phyloP scores from a whole-genome alignment of 2,888 invertebrate species.

The Cosmia trapezina region DNA sequence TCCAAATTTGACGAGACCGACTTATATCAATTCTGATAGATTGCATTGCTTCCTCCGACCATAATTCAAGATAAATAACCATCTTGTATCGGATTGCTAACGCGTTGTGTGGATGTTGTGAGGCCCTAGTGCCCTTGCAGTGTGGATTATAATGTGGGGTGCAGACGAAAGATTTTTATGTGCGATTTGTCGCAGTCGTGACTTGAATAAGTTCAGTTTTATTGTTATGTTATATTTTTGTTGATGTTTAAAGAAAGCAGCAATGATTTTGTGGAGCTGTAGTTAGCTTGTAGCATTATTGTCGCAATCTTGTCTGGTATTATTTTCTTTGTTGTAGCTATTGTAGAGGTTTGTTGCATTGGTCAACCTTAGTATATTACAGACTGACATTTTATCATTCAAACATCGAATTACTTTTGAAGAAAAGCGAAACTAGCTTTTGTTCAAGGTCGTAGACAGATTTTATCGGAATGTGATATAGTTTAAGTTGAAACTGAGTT shows the following conservation, averaged over 20 bases:
- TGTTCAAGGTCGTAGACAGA: no score
- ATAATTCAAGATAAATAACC: slow-evolving; percentile 70
- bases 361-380: no score
- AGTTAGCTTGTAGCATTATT: background rate
- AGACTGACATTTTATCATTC: no score
- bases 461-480: no score
- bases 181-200: slow-evolving; percentile 34
- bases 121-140: slow-evolving; percentile 51
- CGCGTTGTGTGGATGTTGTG: slow-evolving; percentile 64
- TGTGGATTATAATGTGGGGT: slow-evolving; percentile 25
- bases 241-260: background rate
- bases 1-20: slow-evolving; percentile 47
- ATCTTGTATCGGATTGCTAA: slow-evolving; percentile 72
- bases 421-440: no score
- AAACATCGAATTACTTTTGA: no score
- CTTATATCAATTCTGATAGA: slow-evolving; percentile 59
- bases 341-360: no score
- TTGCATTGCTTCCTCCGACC: slow-evolving; percentile 52
- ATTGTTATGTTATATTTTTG: background rate
- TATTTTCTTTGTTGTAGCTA: no score
- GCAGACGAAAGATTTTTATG: slow-evolving; percentile 26
- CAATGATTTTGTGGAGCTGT: no score
- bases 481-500: no score
- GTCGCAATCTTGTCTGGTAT: background rate
- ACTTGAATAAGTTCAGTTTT: background rate